Percentiles rank a stretch among this genome's conserved stretches.
These are phyloP conservation scores for Cacoxenus indagator DNA, from an alignment of 2,888 invertebrate species.

Conservation along the genomic window DNA sequence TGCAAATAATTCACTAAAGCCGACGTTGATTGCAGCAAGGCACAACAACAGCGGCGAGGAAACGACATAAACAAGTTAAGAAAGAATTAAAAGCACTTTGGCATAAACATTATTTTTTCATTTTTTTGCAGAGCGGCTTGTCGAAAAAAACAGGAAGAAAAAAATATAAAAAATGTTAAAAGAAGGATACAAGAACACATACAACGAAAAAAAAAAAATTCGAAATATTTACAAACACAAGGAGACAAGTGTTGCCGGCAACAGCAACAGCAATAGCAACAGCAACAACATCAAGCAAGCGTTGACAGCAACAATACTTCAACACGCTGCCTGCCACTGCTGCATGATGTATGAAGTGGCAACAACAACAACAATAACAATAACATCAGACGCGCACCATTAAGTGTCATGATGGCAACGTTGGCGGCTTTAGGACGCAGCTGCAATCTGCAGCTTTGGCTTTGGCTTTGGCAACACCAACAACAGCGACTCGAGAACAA, in stretches of 20 bases:
- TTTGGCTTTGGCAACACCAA: background rate
- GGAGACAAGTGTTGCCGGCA: background rate
- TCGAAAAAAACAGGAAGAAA: background rate
- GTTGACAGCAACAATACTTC: constrained; percentile 9
- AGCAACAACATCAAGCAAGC: constrained; percentile 9
- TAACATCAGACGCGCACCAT: background rate
- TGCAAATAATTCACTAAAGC: constrained; percentile 2
- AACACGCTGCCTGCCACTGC: constrained; percentile 4
- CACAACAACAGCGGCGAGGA: background rate
- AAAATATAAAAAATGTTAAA: background rate
- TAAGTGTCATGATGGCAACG: constrained; percentile 10
- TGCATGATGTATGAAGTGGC: constrained; percentile 11
- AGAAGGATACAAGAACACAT: background rate
- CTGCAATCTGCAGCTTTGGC: background rate
- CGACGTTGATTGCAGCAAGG: background rate
- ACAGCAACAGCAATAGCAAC: constrained; percentile 7
- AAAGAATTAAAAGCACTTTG: constrained; percentile 21
- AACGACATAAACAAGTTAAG: constrained; percentile 16
- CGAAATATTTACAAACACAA: background rate
- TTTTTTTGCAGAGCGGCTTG: background rate
- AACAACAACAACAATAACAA: constrained; percentile 3
- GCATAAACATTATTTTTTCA: constrained; percentile 15
- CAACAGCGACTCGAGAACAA: background rate
- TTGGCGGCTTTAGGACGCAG: background rate
- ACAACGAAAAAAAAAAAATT: background rate